Conservation (phyloP, 2,113 vertebrate genomes). For the Corythaeola cristata region DNA sequence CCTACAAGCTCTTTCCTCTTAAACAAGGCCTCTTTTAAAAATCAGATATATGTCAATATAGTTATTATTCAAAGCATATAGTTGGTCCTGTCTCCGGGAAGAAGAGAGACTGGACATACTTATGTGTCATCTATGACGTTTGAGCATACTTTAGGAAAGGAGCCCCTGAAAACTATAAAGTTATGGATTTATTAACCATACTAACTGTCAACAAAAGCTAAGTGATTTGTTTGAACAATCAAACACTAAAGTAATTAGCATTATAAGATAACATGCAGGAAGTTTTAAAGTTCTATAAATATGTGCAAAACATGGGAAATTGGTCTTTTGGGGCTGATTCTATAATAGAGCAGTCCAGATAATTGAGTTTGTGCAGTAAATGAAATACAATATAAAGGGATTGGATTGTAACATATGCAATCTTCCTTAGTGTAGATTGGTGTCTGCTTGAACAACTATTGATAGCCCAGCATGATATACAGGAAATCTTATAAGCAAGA, state of each 20-base stretch:
- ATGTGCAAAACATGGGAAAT: neutral
- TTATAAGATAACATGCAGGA: neutral
- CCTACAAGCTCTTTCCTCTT: neutral
- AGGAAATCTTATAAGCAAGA: neutral
- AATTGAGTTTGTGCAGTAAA: slow-evolving; percentile 24
- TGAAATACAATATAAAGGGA: neutral
- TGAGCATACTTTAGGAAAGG: neutral
- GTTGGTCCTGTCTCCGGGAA: neutral
- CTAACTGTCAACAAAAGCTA: neutral
- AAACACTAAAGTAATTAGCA: neutral
- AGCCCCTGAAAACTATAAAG: neutral
- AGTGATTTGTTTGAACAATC: neutral
- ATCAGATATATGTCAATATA: neutral
- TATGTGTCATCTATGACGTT: neutral
- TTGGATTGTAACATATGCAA: neutral
- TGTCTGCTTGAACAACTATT: neutral
- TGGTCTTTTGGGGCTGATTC: neutral
- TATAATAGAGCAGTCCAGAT: neutral
- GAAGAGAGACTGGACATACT: neutral
- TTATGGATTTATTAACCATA: neutral
- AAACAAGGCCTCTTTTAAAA: neutral
- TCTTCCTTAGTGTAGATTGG: neutral
- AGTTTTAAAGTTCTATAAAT: neutral
- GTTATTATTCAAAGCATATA: neutral
- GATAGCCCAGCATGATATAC: neutral